phyloP scores from a whole-genome alignment of 2,797 vertebrate species.

The Chaetodon trifasciatus region DNA sequence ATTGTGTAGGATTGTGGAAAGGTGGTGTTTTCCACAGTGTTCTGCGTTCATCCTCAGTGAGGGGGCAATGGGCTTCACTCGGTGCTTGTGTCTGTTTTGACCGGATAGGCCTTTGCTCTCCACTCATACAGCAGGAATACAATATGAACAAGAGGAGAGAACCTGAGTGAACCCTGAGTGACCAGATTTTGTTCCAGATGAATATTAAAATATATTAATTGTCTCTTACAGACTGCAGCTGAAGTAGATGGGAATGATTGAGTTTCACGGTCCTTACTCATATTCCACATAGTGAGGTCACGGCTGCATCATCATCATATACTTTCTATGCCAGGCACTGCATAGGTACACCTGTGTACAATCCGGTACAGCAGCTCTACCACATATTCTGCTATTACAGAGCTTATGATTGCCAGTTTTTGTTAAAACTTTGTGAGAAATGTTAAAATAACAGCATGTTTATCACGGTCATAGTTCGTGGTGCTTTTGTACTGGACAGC shows the following conservation, averaged over 20 bases:
- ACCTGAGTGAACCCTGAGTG: not conserved
- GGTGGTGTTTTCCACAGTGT: not conserved
- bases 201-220: not conserved
- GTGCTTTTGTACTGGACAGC: not conserved
- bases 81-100: constrained; percentile 4
- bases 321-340: not conserved
- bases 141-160: not conserved
- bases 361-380: not conserved
- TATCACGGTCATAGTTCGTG: not conserved
- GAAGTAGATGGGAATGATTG: not conserved
- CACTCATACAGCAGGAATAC: not conserved
- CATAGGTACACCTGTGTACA: not conserved
- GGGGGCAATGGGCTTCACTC: not conserved
- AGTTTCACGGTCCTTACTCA: not conserved
- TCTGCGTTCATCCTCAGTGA: not conserved
- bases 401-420: not conserved
- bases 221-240: not conserved
- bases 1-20: not conserved
- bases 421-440: not conserved
- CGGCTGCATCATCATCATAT: not conserved
- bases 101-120: not conserved
- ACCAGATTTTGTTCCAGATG: not conserved
- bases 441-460: not conserved
- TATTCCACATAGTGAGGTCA: not conserved
- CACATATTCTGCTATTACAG: not conserved